A percentile compares a stretch with the other conserved stretches of the same genome.
These are phyloP conservation scores for Stratiomys singularior DNA, from an alignment of 2,888 invertebrate species.

Conservation along the genomic window DNA sequence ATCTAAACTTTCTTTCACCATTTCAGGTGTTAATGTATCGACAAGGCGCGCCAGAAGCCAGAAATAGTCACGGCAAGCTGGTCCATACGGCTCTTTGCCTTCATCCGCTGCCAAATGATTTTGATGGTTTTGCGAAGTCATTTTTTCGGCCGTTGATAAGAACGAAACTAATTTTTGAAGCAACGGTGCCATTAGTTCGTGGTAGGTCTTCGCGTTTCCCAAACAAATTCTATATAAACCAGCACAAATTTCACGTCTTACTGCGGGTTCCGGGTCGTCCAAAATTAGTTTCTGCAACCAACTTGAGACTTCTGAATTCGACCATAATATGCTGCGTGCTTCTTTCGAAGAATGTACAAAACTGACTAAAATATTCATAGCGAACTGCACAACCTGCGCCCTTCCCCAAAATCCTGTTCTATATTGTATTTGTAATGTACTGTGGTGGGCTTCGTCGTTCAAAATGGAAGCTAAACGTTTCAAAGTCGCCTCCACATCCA, in stretches of 20 bases:
- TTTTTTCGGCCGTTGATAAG: conserved; percentile 84
- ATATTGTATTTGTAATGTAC: conserved; percentile 75
- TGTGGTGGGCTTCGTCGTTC: conserved; percentile 78
- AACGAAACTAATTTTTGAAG: conserved; percentile 83
- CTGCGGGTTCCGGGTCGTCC: conserved; percentile 92
- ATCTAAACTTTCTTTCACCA: conserved; percentile 74
- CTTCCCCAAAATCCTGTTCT: conserved; percentile 94
- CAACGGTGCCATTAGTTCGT: conserved; percentile 79
- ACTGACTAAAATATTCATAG: conserved; percentile 90
- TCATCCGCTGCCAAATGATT: conserved; percentile 74
- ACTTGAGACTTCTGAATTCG: conserved; percentile 77
- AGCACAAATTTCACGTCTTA: conserved; percentile 90
- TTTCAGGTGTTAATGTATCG: conserved; percentile 84
- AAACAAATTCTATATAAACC: conserved; percentile 90
- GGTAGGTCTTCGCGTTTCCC: conserved; percentile 70
- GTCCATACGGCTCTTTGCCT: conserved; percentile 94
- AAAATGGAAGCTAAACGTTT: conserved; percentile 86
- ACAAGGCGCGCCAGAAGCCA: conserved; percentile 91
- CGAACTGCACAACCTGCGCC: conserved; percentile 91
- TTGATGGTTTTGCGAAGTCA: conserved; percentile 72
- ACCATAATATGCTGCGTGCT: conserved; percentile 80
- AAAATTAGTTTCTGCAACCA: conserved; percentile 87
- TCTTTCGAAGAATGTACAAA: conserved; percentile 90
- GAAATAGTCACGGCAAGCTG: conserved; percentile 94
- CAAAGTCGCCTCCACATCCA: conserved; percentile 86